A percentile compares a stretch with the other conserved stretches of the same genome.
Conservation (phyloP, 2,113 vertebrate genomes). For the Ceyx cyanopectus region DNA sequence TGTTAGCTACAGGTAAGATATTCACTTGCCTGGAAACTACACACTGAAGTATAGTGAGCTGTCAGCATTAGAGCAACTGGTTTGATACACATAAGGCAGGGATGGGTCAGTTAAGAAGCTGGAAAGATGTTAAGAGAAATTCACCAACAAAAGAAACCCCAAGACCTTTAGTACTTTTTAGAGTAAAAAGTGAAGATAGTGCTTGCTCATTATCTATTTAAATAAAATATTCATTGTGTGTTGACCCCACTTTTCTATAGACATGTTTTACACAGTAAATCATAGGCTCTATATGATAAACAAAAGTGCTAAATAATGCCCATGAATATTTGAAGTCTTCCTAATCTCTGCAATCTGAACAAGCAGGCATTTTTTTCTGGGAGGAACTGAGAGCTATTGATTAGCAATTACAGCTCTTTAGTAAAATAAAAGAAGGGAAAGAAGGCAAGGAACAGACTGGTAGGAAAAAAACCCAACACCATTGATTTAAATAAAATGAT, state of each 20-base stretch:
- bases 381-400: background rate
- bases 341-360: conserved; percentile 2
- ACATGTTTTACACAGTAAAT: background rate
- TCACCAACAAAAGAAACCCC: background rate
- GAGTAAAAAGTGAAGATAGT: background rate
- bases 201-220: background rate
- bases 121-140: background rate
- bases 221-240: background rate
- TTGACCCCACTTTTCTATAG: background rate
- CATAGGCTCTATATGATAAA: background rate
- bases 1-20: background rate
- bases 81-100: background rate
- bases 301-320: conserved; percentile 24
- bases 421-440: background rate
- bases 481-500: background rate
- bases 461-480: background rate
- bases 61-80: background rate
- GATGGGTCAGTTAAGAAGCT: background rate
- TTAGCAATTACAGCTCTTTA: conserved; percentile 7
- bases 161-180: background rate
- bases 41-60: background rate
- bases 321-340: background rate
- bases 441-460: background rate
- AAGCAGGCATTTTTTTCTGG: background rate
- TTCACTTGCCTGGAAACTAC: background rate